Conservation (phyloP, 2,888 invertebrate genomes). For the Dilophus febrilis region DNA sequence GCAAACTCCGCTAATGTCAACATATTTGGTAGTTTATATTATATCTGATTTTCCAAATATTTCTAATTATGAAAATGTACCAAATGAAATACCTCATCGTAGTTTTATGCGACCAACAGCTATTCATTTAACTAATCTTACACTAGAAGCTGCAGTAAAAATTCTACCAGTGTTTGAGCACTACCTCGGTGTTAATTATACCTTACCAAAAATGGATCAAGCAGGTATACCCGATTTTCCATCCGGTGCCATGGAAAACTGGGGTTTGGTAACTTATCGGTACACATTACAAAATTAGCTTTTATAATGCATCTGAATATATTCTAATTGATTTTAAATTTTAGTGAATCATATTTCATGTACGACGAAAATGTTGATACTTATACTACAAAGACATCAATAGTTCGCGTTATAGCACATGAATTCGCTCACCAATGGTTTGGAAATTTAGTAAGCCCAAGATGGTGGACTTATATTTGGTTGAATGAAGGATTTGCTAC, state of each 20-base stretch:
- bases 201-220: constrained; percentile 72
- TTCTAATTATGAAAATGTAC: neutral
- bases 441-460: constrained; percentile 43
- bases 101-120: constrained; percentile 23
- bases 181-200: constrained; percentile 56
- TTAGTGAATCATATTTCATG: constrained; percentile 22
- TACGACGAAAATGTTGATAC: constrained; percentile 21
- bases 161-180: constrained; percentile 49
- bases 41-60: constrained; percentile 37
- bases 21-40: constrained; percentile 65
- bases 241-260: constrained; percentile 85
- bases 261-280: constrained; percentile 60
- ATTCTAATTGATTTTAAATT: neutral
- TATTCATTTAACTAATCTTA: constrained; percentile 38
- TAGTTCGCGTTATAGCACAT: neutral
- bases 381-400: constrained; percentile 16
- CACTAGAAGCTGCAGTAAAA: constrained; percentile 52
- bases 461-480: constrained; percentile 42
- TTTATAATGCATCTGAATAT: neutral
- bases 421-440: constrained; percentile 1
- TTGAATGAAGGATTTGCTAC: constrained; percentile 58
- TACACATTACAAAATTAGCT: neutral
- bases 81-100: constrained; percentile 17
- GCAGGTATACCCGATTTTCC: constrained; percentile 71
- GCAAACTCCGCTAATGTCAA: constrained; percentile 46